Percentiles rank a stretch among this genome's conserved stretches.
Conservation (phyloP, 2,797 vertebrate genomes). For the Holocentrus rufus region DNA sequence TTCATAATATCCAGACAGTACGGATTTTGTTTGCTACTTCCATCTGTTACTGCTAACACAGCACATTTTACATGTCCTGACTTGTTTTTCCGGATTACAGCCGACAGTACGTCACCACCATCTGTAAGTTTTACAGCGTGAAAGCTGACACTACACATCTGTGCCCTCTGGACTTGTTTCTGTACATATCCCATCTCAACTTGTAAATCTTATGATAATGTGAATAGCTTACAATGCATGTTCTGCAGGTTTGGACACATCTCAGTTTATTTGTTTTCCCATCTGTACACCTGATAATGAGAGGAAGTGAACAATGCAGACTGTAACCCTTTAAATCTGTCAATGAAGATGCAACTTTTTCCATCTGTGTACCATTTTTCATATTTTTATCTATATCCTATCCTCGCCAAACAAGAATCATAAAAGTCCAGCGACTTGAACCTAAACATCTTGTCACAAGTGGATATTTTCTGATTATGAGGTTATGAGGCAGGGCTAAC, state of each 20-base stretch:
- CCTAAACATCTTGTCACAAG: neutral
- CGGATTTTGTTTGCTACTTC: too few species aligned
- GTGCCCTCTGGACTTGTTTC: neutral
- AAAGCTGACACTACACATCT: slow-evolving; percentile 23
- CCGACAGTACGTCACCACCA: neutral
- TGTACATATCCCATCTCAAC: neutral
- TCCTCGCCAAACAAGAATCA: too few species aligned
- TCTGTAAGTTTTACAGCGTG: slow-evolving; percentile 10
- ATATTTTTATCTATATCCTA: neutral
- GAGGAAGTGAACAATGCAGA: neutral
- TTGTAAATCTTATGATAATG: slow-evolving; percentile 6
- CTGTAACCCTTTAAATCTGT: too few species aligned
- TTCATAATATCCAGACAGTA: neutral
- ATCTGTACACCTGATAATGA: neutral
- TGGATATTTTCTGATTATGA: slow-evolving; percentile 8
- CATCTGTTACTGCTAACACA: too few species aligned
- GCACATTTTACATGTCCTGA: too few species aligned
- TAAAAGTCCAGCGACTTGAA: neutral
- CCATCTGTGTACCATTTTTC: neutral
- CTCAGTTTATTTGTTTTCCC: neutral
- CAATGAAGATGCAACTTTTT: neutral
- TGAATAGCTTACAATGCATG: neutral
- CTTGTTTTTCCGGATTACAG: too few species aligned
- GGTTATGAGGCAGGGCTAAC: slow-evolving; percentile 9
- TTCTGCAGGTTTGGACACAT: neutral